Base-by-base conservation (phyloP, 2,888 invertebrate species). In the Machimus atricapillus region DNA sequence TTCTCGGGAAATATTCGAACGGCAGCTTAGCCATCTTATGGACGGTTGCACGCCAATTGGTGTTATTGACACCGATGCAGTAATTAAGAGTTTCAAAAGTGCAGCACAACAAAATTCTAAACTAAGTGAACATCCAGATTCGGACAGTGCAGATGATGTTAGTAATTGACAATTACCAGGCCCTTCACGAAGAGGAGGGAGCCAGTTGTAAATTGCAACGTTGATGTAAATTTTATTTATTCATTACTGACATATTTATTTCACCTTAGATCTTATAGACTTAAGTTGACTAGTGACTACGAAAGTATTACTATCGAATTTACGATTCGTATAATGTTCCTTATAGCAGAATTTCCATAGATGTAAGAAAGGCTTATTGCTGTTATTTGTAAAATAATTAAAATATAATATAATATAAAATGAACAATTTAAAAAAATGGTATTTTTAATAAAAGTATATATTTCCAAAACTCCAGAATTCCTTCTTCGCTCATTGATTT, bases 41-140 rank as follows among this genome's bases (percentile, higher is more conserved):
- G 93, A 93, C 89, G 93, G 93, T 12, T 92, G 93, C 85, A 93
- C 93, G 31, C 93, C 93, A 0, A 93, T 93, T 78, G 89, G 92
- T 87, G 92, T 93, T 12, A 90, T 93, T 2, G 92, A 92, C 87
- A 90, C 91, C 16, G 91, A 92, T 87, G 90, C 91, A 0, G 90
- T 93, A 66, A 88, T 91, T 82, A 91, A 91, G 74, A 91, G 90
- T 87, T 91, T 93, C 85, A 90, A 91, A 19, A 90, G 91, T 85
- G 93, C 92, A 43, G 90, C 91, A 12, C 88, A 89, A 4, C 91
- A 91, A 9, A 91, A 91, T 56, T 34, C 87, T 2, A 90, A 87
- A 77, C 90, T 91, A 82, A 89, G 91, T 14, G 91, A 91, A 87
- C 90, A 90, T 81, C 91, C 92, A 77, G 92, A 92, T 88, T 91